Base-by-base conservation (phyloP, 1,140 invertebrate genomes). In the Brachionus plicatilis region DNA sequence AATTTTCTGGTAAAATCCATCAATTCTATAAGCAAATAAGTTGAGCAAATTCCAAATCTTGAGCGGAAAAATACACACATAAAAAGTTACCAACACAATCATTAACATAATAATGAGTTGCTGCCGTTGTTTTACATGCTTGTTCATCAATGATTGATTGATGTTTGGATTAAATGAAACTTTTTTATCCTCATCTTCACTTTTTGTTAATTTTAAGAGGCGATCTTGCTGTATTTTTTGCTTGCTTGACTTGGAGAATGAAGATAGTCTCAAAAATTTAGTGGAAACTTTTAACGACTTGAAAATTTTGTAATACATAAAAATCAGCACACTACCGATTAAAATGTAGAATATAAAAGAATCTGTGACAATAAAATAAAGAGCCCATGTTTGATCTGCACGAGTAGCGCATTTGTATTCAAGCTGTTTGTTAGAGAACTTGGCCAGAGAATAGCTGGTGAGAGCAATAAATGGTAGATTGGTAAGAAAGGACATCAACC, bases 1-100 rank as follows among this genome's bases (percentile, higher is more conserved):
- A 24, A 82, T 60, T 65, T 41, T 43, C 8, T 82, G 29, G 24
- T 65, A 82, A 45, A 82, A 82, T 12, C 79, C 79, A 11, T 37
- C 14, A 3, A 82, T 82, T 68, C 41, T 65, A 17, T 27, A 27
- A 6, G 20, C 50, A 68, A 65, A 82, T 14, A 82, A 14, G 14
- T 45, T 43, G 9, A 82, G n/a, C 29, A 82, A 56, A 82, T 60
- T 82, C 79, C 79, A 82, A 11, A 82, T 82, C 27, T 82, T 82
- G 14, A 82, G 33, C 14, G 79, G 79, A 82, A 82, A 82, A 12
- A 82, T 43, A 17, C 79, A 82, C 4, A 82, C 14, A 17, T 82
- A 82, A 65, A 82, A 82, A 41, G 79, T 24, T 3, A 45, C 11
- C 24, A 82, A 27, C 8, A 82, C 53, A 33, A 43, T 24, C 53